Evolutionary conservation across 2,113 vertebrate genomes (phyloP), one percentile per base, ranked within the genome.

Genomic region (Leiothrix lutea): DNA sequence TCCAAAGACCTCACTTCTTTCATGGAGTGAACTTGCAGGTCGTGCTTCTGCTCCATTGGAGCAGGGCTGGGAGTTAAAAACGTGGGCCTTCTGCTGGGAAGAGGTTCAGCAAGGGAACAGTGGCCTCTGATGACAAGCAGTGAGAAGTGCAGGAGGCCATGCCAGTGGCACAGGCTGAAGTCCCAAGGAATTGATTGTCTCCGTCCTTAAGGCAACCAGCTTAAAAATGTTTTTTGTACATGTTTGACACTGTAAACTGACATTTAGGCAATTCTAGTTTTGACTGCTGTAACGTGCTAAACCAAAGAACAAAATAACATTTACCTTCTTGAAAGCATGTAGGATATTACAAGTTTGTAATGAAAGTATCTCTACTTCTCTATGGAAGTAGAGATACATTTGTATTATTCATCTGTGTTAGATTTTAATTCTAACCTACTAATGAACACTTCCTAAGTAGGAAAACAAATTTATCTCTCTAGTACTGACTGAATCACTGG

Each of bases 41-140:
- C 1, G 18, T 86, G 28, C 28, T 83, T 62, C 33, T 80, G 57
- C 42, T 82, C 14, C n/a, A 35, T 23, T 8, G 26, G 51, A 85
- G 45, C 18, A 19, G 25, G 24, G 29, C 70, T 67, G 25, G 6
- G 2, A 82, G 29, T 72, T 8, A 26, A 54, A 88, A 56, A 24
- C 26, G 35, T 28, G 40, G 38, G 57, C 53, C 22, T 44, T 24
- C 40, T 80, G 56, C 50, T 12, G 18, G 62, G 50, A 56, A 65
- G 40, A 89, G 33, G 8, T 86, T 90, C 42, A 50, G 90, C 69
- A 71, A 79, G 93, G 73, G 84, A 96, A 95, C 80, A 96, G 92
- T 96, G 96, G 90, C 96, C 94, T 96, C 96, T 94, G 54, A 95
- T 94, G 96, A 95, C 83, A 74, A 90, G 51, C 51, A 47, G 26